Evolutionary conservation across 1,140 invertebrate genomes (phyloP).

Genomic region (Vollenhovia emeryi): DNA sequence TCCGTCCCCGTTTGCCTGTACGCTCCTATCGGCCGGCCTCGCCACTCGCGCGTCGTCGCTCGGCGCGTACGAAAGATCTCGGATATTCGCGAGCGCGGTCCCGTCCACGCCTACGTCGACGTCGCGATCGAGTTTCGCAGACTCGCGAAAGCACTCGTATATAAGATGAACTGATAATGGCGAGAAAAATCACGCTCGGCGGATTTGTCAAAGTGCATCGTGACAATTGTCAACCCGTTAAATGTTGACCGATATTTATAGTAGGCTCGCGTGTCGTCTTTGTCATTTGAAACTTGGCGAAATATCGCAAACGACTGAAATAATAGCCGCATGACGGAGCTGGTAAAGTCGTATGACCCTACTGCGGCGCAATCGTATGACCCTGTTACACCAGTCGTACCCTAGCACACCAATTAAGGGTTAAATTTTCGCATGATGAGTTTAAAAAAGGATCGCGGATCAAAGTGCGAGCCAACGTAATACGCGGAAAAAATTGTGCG

Average conservation of each 20-base stretch:
- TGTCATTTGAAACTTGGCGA: slow-evolving; percentile 18
- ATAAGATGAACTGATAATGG: too few species aligned
- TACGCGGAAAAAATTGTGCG: slow-evolving; percentile 51
- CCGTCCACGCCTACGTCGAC: neutral
- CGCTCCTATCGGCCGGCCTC: slow-evolving; percentile 2
- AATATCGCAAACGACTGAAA: slow-evolving; percentile 12
- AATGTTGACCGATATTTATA: slow-evolving; percentile 18
- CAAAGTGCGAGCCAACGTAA: slow-evolving; percentile 48
- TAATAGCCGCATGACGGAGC: slow-evolving; percentile 21
- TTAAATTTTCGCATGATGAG: slow-evolving; percentile 50
- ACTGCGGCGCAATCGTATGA: slow-evolving; percentile 9
- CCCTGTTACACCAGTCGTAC: slow-evolving; percentile 29
- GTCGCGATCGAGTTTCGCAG: neutral
- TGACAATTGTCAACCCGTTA: too few species aligned
- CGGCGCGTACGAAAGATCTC: neutral
- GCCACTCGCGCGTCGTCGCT: neutral
- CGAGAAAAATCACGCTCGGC: neutral
- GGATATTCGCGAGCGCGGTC: neutral
- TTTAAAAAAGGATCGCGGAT: slow-evolving; percentile 52
- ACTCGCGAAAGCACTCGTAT: neutral
- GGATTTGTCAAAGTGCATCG: neutral
- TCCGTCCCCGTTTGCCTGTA: neutral
- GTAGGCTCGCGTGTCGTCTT: neutral
- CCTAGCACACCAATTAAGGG: slow-evolving; percentile 42
- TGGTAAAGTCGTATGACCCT: slow-evolving; percentile 34